Conservation (phyloP, 2,888 invertebrate genomes). For the Euplexia lucipara region DNA sequence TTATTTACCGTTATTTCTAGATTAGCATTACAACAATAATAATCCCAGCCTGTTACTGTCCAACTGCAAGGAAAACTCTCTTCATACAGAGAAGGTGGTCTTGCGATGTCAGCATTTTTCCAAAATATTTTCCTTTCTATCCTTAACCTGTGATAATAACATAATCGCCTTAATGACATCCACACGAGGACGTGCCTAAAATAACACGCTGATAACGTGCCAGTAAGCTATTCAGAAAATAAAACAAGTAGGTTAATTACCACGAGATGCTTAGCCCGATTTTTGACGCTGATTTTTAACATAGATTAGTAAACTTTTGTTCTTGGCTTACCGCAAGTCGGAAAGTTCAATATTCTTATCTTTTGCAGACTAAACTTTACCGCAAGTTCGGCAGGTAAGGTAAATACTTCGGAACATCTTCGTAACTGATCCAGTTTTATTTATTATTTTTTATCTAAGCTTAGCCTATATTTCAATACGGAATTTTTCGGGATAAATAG, state of each 20-base stretch:
- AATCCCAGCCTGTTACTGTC: no score
- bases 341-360: constrained; percentile 46
- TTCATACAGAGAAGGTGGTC: no score
- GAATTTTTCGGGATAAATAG: neutral
- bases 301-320: constrained; percentile 38
- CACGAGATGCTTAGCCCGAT: neutral
- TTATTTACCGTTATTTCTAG: no score
- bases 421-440: constrained; percentile 7
- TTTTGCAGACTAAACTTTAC: constrained; percentile 33
- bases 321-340: constrained; percentile 23
- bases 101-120: no score
- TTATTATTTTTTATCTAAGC: neutral
- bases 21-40: no score
- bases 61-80: no score
- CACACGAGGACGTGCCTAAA: constrained; percentile 3
- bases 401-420: constrained; percentile 30
- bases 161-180: neutral
- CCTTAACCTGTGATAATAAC: neutral
- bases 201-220: constrained; percentile 14
- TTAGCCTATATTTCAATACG: neutral
- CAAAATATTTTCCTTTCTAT: no score
- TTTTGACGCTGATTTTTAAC: constrained; percentile 32
- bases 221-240: constrained; percentile 12
- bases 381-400: constrained; percentile 27
- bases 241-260: constrained; percentile 30